Base-by-base conservation (phyloP, 2,113 vertebrate genomes). In the Nasalis larvatus region DNA sequence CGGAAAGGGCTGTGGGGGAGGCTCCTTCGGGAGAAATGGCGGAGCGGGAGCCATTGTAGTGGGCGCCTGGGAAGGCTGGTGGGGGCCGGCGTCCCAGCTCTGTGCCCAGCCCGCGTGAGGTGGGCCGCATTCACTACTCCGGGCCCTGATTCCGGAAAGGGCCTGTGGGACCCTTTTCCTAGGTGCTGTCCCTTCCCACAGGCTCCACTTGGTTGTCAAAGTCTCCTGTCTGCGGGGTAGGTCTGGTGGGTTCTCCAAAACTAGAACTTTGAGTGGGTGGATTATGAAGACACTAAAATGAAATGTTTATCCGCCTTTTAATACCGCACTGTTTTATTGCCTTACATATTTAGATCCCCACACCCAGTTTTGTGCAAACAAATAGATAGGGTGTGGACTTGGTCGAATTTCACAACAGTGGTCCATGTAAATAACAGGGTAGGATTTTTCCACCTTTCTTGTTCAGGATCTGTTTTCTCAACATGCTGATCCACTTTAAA, bases 401-500 rank as follows among this genome's bases (percentile, higher is more conserved):
- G 6, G 13, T 77, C 2, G 73, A 89, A 69, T 88, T 73, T 60
- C 8, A 49, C 3, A 45, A 37, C 42, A 85, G 37, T 10, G 23
- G 40, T 37, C 40, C 27, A 2, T 84, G 45, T 56, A 49, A 86
- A 69, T 69, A 56, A 73, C n/a, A 47, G 3, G n/a, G 16, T 83
- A 47, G 12, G 42, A 35, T 71, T 84, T 85, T 52, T n/a, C 30
- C 32, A 49, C 21, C 14, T 76, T 91, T 95, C 5, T 69, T 42
- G 14, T 73, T 94, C 11, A 63, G 18, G 6, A 76, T 90, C 54
- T 73, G n/a, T 92, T 80, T 97, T 87, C 25, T 96, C 47, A 58
- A 45, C 18, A 71, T 68, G 32, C 2, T 12, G 23, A 37, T n/a
- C 32, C 17, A 56, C 23, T 81, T 74, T 49, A 76, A 91, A 12